Evolutionary conservation across 2,888 invertebrate genomes (phyloP), one percentile per base, ranked within the genome.

Genomic region (Argyresthia goedartella): DNA sequence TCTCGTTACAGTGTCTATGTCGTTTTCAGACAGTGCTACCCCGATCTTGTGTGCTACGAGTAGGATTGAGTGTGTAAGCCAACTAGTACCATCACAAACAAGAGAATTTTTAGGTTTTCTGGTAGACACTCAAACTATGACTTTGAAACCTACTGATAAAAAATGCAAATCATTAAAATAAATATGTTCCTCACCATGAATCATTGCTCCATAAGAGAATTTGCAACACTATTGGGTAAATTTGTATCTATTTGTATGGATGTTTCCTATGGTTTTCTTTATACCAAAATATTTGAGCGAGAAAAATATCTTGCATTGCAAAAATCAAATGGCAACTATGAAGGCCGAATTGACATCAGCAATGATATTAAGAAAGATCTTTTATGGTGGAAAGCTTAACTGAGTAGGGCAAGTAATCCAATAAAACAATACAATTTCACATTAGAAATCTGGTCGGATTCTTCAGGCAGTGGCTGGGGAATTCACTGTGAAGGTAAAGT

Each of bases 381-480:
- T n/a, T 8, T 43, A 25, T 50, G 50, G 43, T 50, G 50, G 50
- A 25, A n/a, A 34, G 11, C 39, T 14, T 9, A 43, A 8, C 43
- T 43, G 16, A 33, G 6, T 10, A 13, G 7, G 8, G 11, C 50
- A 14, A 34, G 15, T 43, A 50, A 25, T n/a, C 11, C 34, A 33
- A 43, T 50, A 33, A 33, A 13, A 25, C 13, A 15, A 8, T 1
- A 6, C 8, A 50, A 50, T 8, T 43, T 44, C 10, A 14, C 15
- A 33, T 15, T 44, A 9, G 46, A 51, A 46, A 51, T 51, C 14
- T 51, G 34, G 15, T 39, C 51, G 8, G 51, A 51, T 51, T 13
- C 45, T 35, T 51, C 39, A 25, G 9, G 16, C 10, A 47, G 25
- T 33, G 47, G 47, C 10, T 47, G 47, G 33, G 47, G 47, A 33